phyloP scores from a whole-genome alignment of 2,113 vertebrate species.

The Oncorhynchus kisutch region DNA sequence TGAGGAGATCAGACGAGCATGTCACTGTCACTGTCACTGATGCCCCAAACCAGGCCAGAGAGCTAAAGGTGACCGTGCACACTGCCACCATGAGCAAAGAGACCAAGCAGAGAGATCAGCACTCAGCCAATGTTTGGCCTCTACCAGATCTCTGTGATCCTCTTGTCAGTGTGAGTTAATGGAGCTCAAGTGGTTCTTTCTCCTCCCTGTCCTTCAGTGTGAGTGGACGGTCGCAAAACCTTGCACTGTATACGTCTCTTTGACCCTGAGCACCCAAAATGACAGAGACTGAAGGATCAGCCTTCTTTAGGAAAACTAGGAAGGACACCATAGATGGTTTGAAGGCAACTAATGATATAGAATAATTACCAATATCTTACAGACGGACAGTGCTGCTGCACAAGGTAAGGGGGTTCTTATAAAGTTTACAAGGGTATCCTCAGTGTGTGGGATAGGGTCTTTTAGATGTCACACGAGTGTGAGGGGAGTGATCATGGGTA shows the following conservation, averaged over 20 bases:
- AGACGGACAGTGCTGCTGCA: neutral
- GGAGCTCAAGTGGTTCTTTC: slow-evolving; percentile 42
- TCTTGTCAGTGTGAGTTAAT: slow-evolving; percentile 66
- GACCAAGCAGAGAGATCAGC: slow-evolving; percentile 73
- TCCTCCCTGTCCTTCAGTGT: slow-evolving; percentile 18
- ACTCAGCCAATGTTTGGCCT: slow-evolving; percentile 8
- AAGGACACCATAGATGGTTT: neutral
- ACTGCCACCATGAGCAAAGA: slow-evolving; percentile 42
- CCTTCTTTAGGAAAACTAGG: neutral
- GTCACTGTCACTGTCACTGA: too few relatives aligned
- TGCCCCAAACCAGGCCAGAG: slow-evolving; percentile 57
- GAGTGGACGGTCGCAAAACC: slow-evolving; percentile 3
- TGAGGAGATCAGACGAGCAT: slow-evolving; percentile 83
- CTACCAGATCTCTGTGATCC: slow-evolving; percentile 50
- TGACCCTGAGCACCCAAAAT: slow-evolving; percentile 32
- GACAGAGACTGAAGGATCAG: neutral
- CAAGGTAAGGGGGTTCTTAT: too few relatives aligned
- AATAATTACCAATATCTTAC: neutral
- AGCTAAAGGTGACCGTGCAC: slow-evolving; percentile 62
- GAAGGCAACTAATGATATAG: neutral
- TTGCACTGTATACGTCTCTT: slow-evolving; percentile 33
- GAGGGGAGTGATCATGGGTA: slow-evolving; percentile 29
- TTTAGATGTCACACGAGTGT: neutral
- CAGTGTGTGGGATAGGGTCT: neutral
- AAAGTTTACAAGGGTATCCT: slow-evolving; percentile 16